phyloP scores from a whole-genome alignment of 1,140 invertebrate species.

The Heterodera schachtii region DNA sequence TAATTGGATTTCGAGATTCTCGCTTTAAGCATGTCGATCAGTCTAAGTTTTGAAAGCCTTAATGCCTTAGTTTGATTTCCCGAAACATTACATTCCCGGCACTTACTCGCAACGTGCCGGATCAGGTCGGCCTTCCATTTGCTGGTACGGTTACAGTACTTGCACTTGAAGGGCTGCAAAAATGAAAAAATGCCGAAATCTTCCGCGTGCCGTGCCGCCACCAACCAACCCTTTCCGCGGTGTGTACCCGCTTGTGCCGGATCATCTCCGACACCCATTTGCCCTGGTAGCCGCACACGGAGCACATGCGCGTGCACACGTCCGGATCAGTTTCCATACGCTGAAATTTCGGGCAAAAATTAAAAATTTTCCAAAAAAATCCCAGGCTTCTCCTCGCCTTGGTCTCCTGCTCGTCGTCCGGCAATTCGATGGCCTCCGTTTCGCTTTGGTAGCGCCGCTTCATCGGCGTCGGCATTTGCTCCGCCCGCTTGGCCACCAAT shows the following conservation, averaged over 20 bases:
- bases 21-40: neutral
- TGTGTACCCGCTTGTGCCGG: slow-evolving; percentile 63
- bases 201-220: no score
- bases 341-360: slow-evolving; percentile 38
- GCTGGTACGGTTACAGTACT: slow-evolving; percentile 62
- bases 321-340: slow-evolving; percentile 63
- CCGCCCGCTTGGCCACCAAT: slow-evolving; percentile 60
- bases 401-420: slow-evolving; percentile 63
- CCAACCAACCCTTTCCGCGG: slow-evolving; percentile 44
- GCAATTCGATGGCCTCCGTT: slow-evolving; percentile 62
- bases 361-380: slow-evolving; percentile 23
- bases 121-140: slow-evolving; percentile 66
- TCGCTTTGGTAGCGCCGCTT: slow-evolving; percentile 61
- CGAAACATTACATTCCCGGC: neutral
- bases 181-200: neutral
- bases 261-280: slow-evolving; percentile 66
- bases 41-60: neutral
- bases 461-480: slow-evolving; percentile 49
- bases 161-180: slow-evolving; percentile 63
- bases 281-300: slow-evolving; percentile 64
- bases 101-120: slow-evolving; percentile 64
- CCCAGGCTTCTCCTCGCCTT: slow-evolving; percentile 46
- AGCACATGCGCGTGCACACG: slow-evolving; percentile 63
- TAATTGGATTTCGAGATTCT: no score
- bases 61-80: no score